Evolutionary conservation across 30 jellyfish, hydroid and myxozoan species (phyloP).

Genomic region (Hydra vulgaris): DNA sequence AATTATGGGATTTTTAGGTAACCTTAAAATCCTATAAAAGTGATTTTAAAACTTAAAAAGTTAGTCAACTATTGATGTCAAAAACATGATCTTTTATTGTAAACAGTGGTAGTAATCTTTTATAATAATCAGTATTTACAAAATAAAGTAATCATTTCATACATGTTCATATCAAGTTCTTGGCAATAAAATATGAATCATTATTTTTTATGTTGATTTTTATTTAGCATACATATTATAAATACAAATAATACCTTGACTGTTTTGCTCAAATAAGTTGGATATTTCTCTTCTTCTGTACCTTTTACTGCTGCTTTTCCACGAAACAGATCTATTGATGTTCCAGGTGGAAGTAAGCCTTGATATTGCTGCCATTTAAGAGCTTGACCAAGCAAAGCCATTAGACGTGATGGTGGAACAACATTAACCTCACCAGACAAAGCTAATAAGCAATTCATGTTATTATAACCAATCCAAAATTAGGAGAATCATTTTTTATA

Average conservation of each 20-base stretch:
- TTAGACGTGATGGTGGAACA: slow-evolving; percentile 90
- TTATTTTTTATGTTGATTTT: too few species aligned
- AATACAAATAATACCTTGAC: slow-evolving; percentile 51
- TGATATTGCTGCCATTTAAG: slow-evolving; percentile 93
- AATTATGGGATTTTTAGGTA: too few species aligned
- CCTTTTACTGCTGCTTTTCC: slow-evolving; percentile 92
- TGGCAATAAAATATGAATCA: too few species aligned
- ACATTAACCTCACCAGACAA: slow-evolving; percentile 86
- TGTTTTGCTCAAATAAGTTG: slow-evolving; percentile 66
- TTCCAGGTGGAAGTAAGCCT: slow-evolving; percentile 93
- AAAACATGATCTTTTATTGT: too few species aligned
- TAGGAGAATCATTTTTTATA: not conserved
- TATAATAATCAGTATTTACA: too few species aligned
- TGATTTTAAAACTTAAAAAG: too few species aligned
- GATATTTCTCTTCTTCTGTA: slow-evolving; percentile 74
- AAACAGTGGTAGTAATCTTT: too few species aligned
- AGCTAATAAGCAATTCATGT: slow-evolving; percentile 25
- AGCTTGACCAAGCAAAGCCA: slow-evolving; percentile 92
- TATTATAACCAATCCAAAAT: not conserved
- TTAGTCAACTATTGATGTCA: too few species aligned
- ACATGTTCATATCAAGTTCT: too few species aligned
- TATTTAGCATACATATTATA: too few species aligned
- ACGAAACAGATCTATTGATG: slow-evolving; percentile 73
- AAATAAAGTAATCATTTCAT: too few species aligned
- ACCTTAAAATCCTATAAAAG: too few species aligned